Evolutionary conservation across 2,888 invertebrate genomes (phyloP).

Genomic region (Diabrotica balteata): DNA sequence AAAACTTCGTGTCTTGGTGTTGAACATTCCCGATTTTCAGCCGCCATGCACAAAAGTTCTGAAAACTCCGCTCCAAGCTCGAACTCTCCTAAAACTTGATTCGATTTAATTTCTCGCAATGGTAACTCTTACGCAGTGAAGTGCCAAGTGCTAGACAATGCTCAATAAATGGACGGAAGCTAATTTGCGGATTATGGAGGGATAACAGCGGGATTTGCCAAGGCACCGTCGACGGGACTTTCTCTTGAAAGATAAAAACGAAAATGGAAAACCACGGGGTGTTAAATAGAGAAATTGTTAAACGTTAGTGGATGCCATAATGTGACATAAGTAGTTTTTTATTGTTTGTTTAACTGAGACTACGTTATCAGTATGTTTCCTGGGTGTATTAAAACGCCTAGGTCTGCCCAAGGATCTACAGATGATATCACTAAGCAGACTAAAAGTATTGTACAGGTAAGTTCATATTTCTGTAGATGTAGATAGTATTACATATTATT

Average conservation of each 20-base stretch:
- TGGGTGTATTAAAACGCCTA: constrained; percentile 73
- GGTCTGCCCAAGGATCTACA: constrained; percentile 76
- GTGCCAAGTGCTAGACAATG: constrained; percentile 19
- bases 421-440: constrained; percentile 78
- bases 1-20: too few species aligned
- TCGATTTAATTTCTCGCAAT: too few species aligned
- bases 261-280: too few species aligned
- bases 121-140: constrained; percentile 8
- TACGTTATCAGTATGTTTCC: constrained; percentile 64
- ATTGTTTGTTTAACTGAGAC: not conserved
- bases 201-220: constrained; percentile 20
- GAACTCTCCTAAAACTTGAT: constrained; percentile 12
- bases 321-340: not conserved
- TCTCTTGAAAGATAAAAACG: not conserved
- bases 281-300: not conserved
- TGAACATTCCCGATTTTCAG: not conserved
- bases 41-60: not conserved
- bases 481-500: too few species aligned
- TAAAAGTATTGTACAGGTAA: constrained; percentile 75
- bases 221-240: constrained; percentile 21
- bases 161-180: constrained; percentile 24
- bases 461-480: constrained; percentile 28
- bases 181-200: constrained; percentile 22
- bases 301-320: not conserved
- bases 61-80: not conserved